Evolutionary conservation across 2,113 vertebrate species (phyloP).

Genomic region (Columba livia): DNA sequence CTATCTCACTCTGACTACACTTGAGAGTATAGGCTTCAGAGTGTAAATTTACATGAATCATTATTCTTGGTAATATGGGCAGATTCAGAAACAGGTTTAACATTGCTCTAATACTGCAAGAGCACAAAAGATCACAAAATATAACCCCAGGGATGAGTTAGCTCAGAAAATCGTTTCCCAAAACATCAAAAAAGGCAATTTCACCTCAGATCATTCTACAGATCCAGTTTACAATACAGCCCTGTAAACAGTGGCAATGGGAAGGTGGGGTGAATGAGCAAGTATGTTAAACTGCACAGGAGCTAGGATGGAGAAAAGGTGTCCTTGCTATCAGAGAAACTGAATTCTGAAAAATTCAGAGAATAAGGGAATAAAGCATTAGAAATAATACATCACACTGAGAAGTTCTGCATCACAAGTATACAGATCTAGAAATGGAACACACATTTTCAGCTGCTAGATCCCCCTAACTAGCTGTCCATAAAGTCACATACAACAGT

Average conservation of each 20-base stretch:
- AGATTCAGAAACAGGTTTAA: slow-evolving; percentile 51
- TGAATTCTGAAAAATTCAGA: background rate
- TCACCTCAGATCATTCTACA: background rate
- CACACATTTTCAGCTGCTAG: background rate
- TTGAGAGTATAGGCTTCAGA: background rate
- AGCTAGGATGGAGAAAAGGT: background rate
- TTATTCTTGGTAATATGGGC: background rate
- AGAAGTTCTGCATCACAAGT: background rate
- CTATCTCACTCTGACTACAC: background rate
- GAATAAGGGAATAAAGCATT: background rate
- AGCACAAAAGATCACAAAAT: slow-evolving; percentile 41
- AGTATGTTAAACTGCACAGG: background rate
- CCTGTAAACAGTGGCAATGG: background rate
- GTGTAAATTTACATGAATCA: background rate
- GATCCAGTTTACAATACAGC: background rate
- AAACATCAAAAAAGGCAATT: slow-evolving; percentile 6
- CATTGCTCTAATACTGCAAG: slow-evolving; percentile 4
- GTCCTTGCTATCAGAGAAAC: background rate
- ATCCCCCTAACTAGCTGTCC: background rate
- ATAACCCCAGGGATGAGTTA: background rate
- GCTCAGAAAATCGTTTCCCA: slow-evolving; percentile 12
- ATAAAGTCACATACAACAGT: background rate
- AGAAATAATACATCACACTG: background rate
- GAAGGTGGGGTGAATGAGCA: background rate
- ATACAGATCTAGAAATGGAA: background rate